Evolutionary conservation across 2,888 invertebrate species (phyloP), one percentile per base, ranked within the genome.

Genomic region (Lithophane semibrunnea): DNA sequence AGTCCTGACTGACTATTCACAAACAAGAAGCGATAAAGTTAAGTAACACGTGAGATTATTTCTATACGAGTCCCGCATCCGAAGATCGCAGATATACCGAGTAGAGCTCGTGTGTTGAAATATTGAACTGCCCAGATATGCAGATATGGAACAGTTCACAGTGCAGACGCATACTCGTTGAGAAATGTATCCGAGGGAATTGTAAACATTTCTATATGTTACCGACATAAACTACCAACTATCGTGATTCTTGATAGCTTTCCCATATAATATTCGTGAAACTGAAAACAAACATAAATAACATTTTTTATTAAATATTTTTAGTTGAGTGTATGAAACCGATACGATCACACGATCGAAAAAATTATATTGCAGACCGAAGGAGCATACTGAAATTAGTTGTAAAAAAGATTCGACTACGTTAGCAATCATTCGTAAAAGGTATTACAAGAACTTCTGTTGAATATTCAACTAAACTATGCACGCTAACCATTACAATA

Each of bases 121-220:
- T 77, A 83, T 81, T 60, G 42, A 77, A 78, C 60, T 68, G 78
- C 10, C 58, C 60, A 60, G 82, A 68, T 63, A 71, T 67, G 58
- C 66, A 82, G 56, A 83, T 72, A 60, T 44, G 58, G n/a, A 47
- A 29, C 61, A 67, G 44, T 82, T 58, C 67, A 76, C 42, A 71
- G 64, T 37, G 54, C 47, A 80, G 69, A 75, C 47, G 52, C 77
- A 58, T 65, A 65, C 18, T 58, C 54, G 49, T 49, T 49, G 54
- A 70, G 7, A 75, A 70, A 76, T 66, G 60, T 44, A 52, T 63
- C 61, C 56, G n/a, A 76, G 60, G 47, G 18, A 73, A 54, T 63
- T 64, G 60, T 80, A 73, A 73, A 80, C 58, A 78, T 60, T 73
- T 54, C 3, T 49, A 37, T 54, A 78, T 58, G 49, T 73, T 52